These are phyloP conservation scores for Xenopus laevis DNA, from an alignment of 2,113 vertebrate species.

Conservation along the genomic window DNA sequence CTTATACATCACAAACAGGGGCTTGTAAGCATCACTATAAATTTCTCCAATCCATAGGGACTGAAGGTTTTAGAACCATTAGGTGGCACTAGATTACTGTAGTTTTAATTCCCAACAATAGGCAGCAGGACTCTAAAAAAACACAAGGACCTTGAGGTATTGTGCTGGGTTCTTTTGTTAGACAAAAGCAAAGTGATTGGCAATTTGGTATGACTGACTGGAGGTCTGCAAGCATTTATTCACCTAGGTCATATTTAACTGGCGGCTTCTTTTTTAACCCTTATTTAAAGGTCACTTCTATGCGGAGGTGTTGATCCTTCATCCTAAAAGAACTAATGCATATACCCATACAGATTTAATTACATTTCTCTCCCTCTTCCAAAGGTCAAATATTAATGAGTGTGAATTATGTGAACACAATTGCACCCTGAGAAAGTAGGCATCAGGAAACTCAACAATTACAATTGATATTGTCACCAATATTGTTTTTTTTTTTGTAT, in stretches of 20 bases:
- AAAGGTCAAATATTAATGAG: no score
- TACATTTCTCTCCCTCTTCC: no score
- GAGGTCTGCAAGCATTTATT: neutral
- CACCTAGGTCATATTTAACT: neutral
- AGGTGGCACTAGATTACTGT: constrained; percentile 39
- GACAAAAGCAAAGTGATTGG: neutral
- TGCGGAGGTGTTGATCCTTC: neutral
- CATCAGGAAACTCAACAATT: no score
- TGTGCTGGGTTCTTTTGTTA: constrained; percentile 28
- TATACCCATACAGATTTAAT: no score
- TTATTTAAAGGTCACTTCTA: neutral
- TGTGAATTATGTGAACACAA: no score
- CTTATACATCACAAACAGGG: constrained; percentile 24
- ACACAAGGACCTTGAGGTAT: constrained; percentile 32
- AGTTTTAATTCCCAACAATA: constrained; percentile 13
- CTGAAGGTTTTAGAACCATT: constrained; percentile 25
- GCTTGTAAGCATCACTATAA: constrained; percentile 12
- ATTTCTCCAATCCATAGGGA: constrained; percentile 5
- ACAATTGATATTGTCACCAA: no score
- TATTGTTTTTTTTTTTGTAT: no score
- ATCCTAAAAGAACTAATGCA: no score
- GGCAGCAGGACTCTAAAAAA: constrained; percentile 1
- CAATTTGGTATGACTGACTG: neutral
- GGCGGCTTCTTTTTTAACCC: neutral
- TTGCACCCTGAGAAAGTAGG: no score